Evolutionary conservation across 2,797 vertebrate species (phyloP), one percentile per base, ranked within the genome.

Genomic region (Esox lucius): DNA sequence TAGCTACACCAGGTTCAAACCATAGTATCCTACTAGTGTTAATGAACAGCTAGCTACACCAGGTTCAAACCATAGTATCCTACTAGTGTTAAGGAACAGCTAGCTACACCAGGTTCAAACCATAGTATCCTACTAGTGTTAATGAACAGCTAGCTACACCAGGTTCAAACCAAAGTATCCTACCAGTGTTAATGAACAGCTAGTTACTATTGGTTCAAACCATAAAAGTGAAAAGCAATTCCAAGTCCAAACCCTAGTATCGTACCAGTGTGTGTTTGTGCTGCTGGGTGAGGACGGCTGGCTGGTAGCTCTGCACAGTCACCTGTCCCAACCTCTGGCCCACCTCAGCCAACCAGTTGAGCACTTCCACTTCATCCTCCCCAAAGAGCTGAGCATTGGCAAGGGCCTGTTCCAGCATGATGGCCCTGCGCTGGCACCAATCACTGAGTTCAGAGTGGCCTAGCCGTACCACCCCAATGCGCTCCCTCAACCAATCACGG

Each of bases 301-400:
- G 94, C 91, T 90, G 96, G 95, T 95, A 97, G 94, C 94, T 95
- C 91, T 96, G 96, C 81, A 99, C 78, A 33, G 94, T 94, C 81
- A 97, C 96, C 88, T 94, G 95, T 85, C 89, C 79, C 85, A 99
- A 95, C 48, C 97, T 95, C 94, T 98, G 97, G 90, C 95, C 96
- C 83, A 96, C 96, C 93, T 98, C 98, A 1, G 96, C 96, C 92
- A 99, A 93, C 98, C 98, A 99, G 94, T 99, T 99, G 92, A 99
- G 95, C 91, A 99, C 97, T 92, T 99, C 98, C 83, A 99, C 97
- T 93, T 99, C 97, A 28, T 99, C 97, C 93, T 99, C 98, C 87
- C 98, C 98, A 88, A 99, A 99, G 80, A 99, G 94, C 90, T 93
- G 95, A 86, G 97, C 97, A 70, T 99, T 97, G 86, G 93, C 94